These are phyloP conservation scores for Sinocyclocheilus anshuiensis DNA, from an alignment of 2,113 vertebrate species.

Conservation along the genomic window DNA sequence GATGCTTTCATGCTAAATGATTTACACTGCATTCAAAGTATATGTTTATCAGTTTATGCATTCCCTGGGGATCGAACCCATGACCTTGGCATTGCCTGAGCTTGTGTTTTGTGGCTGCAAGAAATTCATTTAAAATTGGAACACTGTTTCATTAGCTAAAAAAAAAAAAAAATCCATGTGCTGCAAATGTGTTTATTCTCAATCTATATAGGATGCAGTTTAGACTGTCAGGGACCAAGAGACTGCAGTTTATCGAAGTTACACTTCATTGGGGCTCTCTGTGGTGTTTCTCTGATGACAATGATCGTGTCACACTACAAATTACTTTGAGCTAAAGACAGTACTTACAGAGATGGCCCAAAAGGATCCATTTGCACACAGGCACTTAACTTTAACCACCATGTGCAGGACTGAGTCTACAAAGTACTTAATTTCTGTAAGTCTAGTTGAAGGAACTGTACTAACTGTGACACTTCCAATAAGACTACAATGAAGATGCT, in stretches of 20 bases:
- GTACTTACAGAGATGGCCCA: background rate
- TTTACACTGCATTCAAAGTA: too few relatives aligned
- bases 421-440: background rate
- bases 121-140: background rate
- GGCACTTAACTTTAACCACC: background rate
- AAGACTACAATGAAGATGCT: background rate
- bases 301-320: constrained; percentile 28
- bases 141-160: background rate
- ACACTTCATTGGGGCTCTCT: background rate
- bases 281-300: background rate
- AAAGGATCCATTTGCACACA: background rate
- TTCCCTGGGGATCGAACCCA: background rate
- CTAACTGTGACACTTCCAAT: background rate
- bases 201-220: background rate
- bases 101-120: background rate
- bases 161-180: background rate
- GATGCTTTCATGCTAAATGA: too few relatives aligned
- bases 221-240: background rate
- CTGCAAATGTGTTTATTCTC: background rate
- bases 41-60: background rate
- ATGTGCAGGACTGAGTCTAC: background rate
- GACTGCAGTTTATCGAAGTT: constrained; percentile 26
- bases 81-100: background rate
- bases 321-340: constrained; percentile 54
- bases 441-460: constrained; percentile 4